Base-by-base conservation (phyloP, 1,140 invertebrate genomes). In the Trachymyrmex septentrionalis region DNA sequence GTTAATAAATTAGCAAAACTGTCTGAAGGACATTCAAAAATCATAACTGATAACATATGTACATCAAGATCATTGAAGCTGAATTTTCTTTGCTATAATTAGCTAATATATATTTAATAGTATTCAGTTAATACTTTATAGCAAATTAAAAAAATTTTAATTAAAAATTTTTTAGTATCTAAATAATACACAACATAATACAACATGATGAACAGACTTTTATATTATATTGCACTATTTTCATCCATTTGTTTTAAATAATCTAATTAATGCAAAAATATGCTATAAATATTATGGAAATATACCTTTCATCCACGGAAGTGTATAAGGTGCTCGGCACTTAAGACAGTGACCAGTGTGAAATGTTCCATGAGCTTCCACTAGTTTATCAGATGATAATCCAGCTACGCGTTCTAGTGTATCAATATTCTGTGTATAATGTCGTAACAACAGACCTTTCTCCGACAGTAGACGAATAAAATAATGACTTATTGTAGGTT, bases 371-470 rank as follows among this genome's bases (percentile, higher is more conserved):
- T 99, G 99, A 38, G 99, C 98, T 94, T 99, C 99, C 1, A 99
- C 97, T 66, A 99, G 93, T 95, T 98, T 98, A 0, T 98, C 97
- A 19, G 96, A 97, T 2, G 97, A 97, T 76, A 99, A 95, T n/a
- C 98, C 98, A 75, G 98, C 97, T 5, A 98, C 95, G 91, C 98
- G 95, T 95, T 99, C 99, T 72, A 99, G 94, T 0, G 98, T 98
- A 94, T 99, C 99, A 90, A 99, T 99, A 95, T 99, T 99, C 95
- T 99, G 97, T 1, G 98, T 98, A 93, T 98, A 99, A 95, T 98
- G 98, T 44, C 98, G 96, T 16, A 98, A 93, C 0, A 99, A 93
- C 24, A 98, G 87, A 19, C 97, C 97, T 95, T 99, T 98, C 9
- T 98, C 97, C 92, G 97, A 95, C 59, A 99, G 93, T 48, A 99